Evolutionary conservation across 2,797 vertebrate genomes (phyloP).

Genomic region (Lacerta agilis): DNA sequence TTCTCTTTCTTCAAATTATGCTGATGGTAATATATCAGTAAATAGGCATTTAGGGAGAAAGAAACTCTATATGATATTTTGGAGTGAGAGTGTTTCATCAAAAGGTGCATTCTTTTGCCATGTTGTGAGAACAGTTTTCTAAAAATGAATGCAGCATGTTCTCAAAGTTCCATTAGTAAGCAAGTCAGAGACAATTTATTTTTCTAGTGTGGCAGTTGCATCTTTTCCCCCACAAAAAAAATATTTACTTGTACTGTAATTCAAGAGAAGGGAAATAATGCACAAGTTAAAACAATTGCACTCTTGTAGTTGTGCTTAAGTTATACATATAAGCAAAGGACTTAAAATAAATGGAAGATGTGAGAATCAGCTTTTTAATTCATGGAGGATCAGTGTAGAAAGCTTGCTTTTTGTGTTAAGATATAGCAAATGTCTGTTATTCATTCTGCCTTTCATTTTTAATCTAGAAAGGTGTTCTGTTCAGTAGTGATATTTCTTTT

Average conservation of each 20-base stretch:
- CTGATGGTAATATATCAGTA: neutral
- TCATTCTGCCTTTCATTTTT: slow-evolving; percentile 35
- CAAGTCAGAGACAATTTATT: slow-evolving; percentile 18
- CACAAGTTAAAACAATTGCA: slow-evolving; percentile 35
- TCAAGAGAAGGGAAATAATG: neutral
- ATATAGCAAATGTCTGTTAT: slow-evolving; percentile 27
- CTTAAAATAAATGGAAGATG: slow-evolving; percentile 40
- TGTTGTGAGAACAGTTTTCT: neutral
- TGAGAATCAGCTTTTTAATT: slow-evolving; percentile 46
- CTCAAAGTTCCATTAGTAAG: neutral
- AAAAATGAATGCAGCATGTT: neutral
- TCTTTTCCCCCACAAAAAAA: neutral
- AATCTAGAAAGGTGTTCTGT: slow-evolving; percentile 43
- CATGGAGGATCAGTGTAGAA: slow-evolving; percentile 34
- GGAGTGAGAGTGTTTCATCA: neutral
- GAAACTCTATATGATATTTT: neutral
- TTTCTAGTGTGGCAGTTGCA: slow-evolving; percentile 5
- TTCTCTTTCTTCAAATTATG: neutral
- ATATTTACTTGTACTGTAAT: neutral
- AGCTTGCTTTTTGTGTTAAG: slow-evolving; percentile 33
- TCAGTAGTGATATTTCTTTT: slow-evolving; percentile 33
- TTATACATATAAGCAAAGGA: slow-evolving; percentile 47
- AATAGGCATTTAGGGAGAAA: neutral
- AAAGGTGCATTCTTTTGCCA: neutral
- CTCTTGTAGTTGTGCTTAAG: slow-evolving; percentile 41